Percentiles rank a stretch among this genome's conserved stretches.
Evolutionary conservation across 2,888 invertebrate genomes (phyloP).

Genomic region (Machimus rusticus): DNA sequence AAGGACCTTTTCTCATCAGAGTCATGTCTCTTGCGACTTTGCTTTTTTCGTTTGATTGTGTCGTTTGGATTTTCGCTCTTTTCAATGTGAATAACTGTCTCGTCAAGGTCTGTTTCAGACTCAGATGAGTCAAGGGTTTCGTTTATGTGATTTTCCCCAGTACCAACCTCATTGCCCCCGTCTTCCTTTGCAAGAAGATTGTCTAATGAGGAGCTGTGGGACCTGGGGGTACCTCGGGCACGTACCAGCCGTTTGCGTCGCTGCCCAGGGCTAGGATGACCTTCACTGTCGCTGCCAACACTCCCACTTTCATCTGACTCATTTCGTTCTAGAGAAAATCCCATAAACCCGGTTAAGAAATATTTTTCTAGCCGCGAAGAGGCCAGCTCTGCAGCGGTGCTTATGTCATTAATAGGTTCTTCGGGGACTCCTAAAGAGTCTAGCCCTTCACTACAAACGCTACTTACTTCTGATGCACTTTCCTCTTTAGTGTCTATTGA

Average conservation of each 20-base stretch:
- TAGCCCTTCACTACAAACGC: constrained; percentile 83
- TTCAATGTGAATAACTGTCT: constrained; percentile 72
- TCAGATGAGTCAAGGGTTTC: constrained; percentile 71
- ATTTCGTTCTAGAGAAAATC: constrained; percentile 77
- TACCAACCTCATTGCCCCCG: constrained; percentile 55
- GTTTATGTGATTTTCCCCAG: constrained; percentile 61
- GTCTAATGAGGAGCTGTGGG: constrained; percentile 82
- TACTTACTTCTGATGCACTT: constrained; percentile 81
- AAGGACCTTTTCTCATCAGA: constrained; percentile 67
- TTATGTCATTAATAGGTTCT: constrained; percentile 60
- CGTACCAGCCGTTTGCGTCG: constrained; percentile 81
- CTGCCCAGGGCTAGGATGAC: constrained; percentile 86
- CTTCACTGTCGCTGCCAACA: constrained; percentile 90
- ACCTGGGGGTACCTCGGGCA: constrained; percentile 82
- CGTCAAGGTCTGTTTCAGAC: constrained; percentile 72
- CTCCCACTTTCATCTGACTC: constrained; percentile 81
- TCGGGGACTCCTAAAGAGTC: constrained; percentile 72
- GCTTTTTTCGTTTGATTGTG: constrained; percentile 83
- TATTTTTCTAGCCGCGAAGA: constrained; percentile 89
- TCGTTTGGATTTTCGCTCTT: constrained; percentile 76
- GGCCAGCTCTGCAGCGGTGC: constrained; percentile 74
- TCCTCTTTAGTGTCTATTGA: constrained; percentile 67
- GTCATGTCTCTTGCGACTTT: constrained; percentile 71
- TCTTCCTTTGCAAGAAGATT: constrained; percentile 75
- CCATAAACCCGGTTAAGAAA: constrained; percentile 86